Base-by-base conservation (phyloP, 1,140 invertebrate genomes). In the Rhopalosiphum padi region DNA sequence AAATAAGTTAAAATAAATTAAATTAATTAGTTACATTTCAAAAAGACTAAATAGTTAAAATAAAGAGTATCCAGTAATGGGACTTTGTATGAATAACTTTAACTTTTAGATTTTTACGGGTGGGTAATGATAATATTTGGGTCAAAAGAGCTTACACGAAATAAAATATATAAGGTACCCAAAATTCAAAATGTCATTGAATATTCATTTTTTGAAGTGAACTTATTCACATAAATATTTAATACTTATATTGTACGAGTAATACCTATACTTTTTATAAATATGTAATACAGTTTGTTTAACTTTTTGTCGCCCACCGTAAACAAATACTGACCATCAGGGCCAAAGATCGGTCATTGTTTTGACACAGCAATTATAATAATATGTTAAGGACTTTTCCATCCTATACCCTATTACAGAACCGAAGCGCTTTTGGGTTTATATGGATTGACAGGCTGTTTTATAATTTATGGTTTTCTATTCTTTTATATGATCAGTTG, bases 381-480 rank as follows among this genome's bases (percentile, higher is more conserved):
- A 35, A 77, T 77, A 90, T 60, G 23, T 90, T 90, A 87, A 87
- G 43, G 46, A 87, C 86, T 87, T 48, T 30, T 51, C 86, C 30
- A n/a, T 48, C 30, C n/a, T 43, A 21, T 21, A 30, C 43, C 85
- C 43, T 85, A 41, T 85, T 43, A 3, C 9, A 85, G 22, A 48
- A 87, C 86, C 46, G 2, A 48, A 48, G 86, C 7, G 30, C 18
- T 87, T 87, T 87, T 60, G 53, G 22, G 37, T 89, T 18, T 35
- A 53, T 35, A 43, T 41, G 23, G 86, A 90, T 90, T 60, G 89
- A 90, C 53, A 55, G 89, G 53, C 21, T 37, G n/a, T 43, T 60
- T 90, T 90, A 90, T 90, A 90, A 60, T 90, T 90, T 55, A 90
- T 90, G 51, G 53, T 90, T 60, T 55, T 41, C 53, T 87, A 87